These are phyloP conservation scores for Taphrorychus bicolor DNA, from an alignment of 2,888 invertebrate genomes.

Conservation along the genomic window DNA sequence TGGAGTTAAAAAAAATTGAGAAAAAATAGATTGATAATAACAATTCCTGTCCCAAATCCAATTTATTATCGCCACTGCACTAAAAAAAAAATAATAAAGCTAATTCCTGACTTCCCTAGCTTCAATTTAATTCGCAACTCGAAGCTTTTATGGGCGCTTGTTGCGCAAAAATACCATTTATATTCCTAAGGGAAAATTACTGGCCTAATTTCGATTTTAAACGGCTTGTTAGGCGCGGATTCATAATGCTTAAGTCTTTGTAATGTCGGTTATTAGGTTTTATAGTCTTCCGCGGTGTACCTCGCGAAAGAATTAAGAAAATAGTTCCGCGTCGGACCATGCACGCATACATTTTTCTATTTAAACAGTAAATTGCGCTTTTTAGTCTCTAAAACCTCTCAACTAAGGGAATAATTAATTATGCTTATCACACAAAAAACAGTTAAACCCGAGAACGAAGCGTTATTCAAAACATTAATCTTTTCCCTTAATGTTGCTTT, in stretches of 20 bases:
- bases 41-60: too few species aligned
- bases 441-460: background rate
- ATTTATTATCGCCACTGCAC: background rate
- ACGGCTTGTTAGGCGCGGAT: conserved; percentile 17
- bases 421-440: background rate
- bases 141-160: conserved; percentile 4
- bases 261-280: background rate
- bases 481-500: conserved; percentile 14
- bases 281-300: background rate
- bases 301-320: background rate
- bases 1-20: background rate
- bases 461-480: conserved; percentile 12
- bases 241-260: conserved; percentile 2
- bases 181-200: conserved; percentile 18
- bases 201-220: conserved; percentile 20
- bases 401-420: background rate
- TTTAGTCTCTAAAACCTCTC: background rate
- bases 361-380: too few species aligned
- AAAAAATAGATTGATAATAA: background rate
- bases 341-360: background rate
- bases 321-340: background rate
- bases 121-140: background rate
- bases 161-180: conserved; percentile 14
- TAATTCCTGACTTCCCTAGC: background rate
- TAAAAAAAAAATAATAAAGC: background rate